phyloP scores from a whole-genome alignment of 2,797 vertebrate genomes.

The Amblyraja radiata region DNA sequence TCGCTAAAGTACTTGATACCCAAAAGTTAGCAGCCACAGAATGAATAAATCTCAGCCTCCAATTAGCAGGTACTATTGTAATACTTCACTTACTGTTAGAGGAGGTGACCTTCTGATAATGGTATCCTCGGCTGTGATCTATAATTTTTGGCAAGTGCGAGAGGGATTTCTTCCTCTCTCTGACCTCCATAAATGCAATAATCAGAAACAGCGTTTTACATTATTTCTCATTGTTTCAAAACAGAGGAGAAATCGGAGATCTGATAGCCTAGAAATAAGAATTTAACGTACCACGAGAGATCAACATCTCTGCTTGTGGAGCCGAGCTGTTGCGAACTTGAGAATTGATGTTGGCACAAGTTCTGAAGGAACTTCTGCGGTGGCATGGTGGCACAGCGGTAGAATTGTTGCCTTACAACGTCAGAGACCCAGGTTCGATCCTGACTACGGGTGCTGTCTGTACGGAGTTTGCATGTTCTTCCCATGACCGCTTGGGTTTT shows the following conservation, averaged over 20 bases:
- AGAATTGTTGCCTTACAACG: too few species aligned
- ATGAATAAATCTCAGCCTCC: slow-evolving; percentile 20
- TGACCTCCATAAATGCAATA: neutral
- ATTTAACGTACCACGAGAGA: neutral
- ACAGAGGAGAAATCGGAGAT: neutral
- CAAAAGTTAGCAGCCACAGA: neutral
- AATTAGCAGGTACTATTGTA: neutral
- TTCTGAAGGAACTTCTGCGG: neutral
- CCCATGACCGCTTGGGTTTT: too few species aligned
- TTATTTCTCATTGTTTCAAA: slow-evolving; percentile 2
- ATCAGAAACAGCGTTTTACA: neutral
- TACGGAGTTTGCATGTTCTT: too few species aligned
- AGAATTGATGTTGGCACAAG: neutral
- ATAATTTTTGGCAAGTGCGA: neutral
- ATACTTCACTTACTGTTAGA: neutral
- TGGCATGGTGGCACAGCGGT: too few species aligned
- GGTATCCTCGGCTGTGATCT: neutral
- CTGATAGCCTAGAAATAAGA: neutral
- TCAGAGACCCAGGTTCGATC: too few species aligned
- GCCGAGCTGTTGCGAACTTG: neutral
- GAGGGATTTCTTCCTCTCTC: neutral
- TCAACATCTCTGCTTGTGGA: neutral
- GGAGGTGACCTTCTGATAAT: slow-evolving; percentile 20
- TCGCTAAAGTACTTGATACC: neutral
- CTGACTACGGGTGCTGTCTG: too few species aligned